Percentiles rank a stretch among this genome's conserved stretches.
These are phyloP conservation scores for Drosophila teissieri DNA, from an alignment of 1,140 invertebrate genomes.

Conservation along the genomic window DNA sequence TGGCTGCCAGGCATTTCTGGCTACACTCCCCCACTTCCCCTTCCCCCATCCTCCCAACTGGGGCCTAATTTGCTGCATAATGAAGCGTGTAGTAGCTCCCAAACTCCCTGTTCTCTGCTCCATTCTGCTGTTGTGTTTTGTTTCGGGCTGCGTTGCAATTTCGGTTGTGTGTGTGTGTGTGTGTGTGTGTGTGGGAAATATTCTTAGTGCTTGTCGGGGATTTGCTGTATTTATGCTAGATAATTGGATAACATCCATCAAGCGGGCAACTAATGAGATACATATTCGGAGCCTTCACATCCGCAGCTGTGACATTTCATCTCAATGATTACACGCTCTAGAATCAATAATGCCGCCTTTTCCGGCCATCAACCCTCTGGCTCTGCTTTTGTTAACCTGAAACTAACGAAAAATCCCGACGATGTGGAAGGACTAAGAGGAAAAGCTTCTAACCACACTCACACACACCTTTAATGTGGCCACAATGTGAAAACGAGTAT, in stretches of 20 bases:
- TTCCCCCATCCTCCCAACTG: background rate
- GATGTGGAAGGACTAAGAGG: slow-evolving; percentile 4
- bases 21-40: no score
- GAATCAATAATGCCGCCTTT: slow-evolving; percentile 24
- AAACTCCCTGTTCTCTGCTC: background rate
- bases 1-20: slow-evolving; percentile 7
- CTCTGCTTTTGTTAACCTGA: slow-evolving; percentile 73
- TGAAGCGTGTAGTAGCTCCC: slow-evolving; percentile 65
- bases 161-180: background rate
- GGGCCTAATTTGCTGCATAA: slow-evolving; percentile 82
- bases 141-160: slow-evolving; percentile 47
- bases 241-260: slow-evolving; percentile 49
- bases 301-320: slow-evolving; percentile 42
- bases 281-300: slow-evolving; percentile 18
- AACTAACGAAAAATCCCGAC: slow-evolving; percentile 66
- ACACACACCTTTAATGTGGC: slow-evolving; percentile 63
- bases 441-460: slow-evolving; percentile 28
- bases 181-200: slow-evolving; percentile 7
- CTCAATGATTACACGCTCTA: slow-evolving; percentile 30
- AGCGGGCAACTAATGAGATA: slow-evolving; percentile 17
- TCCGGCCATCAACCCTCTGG: slow-evolving; percentile 33
- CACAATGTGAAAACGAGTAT: slow-evolving; percentile 30
- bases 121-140: slow-evolving; percentile 30
- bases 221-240: slow-evolving; percentile 26
- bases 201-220: slow-evolving; percentile 9